Evolutionary conservation across 2,113 vertebrate genomes (phyloP), one percentile per base, ranked within the genome.

Genomic region (Chloebia gouldiae): DNA sequence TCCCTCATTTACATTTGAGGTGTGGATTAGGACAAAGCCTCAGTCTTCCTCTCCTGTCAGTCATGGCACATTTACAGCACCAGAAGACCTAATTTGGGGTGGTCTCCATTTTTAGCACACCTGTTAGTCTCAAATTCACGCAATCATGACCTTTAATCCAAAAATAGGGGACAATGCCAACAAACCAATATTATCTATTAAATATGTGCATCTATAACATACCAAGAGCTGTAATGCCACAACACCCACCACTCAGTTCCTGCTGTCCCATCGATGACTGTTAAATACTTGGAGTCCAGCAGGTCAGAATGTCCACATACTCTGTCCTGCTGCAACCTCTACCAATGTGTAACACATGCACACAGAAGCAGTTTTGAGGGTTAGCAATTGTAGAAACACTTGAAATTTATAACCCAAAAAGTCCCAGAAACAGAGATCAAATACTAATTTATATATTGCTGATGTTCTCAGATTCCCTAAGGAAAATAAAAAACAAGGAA

Each of bases 251-350:
- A 28, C 10, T 6, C 70, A 63, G 51, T 50, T 79, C 78, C 27
- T 40, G 33, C 75, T 30, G 20, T 54, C 53, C 13, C 64, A 45
- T 3, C 0, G 0, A 30, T 2, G 0, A 80, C 0, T 72, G 53
- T 15, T 50, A 51, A 80, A 87, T 12, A 59, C 35, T 13, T 47
- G 50, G 63, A 73, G 25, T 19, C 50, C 45, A 65, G 30, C n/a
- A 45, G 78, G n/a, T 85, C 59, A 53, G 35, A 51, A 81, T 70
- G 71, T 59, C 44, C 70, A 87, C 31, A 37, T 7, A 68, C 2
- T 4, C 3, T 3, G 57, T 18, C 70, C 84, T 57, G 65, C 66
- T 72, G 63, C 70, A 76, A 25, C 49, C 37, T 57, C 70, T 66
- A 69, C 39, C 24, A 20, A 44, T n/a, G 40, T 53, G 18, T 21